Evolutionary conservation across 2,888 invertebrate species (phyloP), one percentile per base, ranked within the genome.

Genomic region (Strigamia crassipes): DNA sequence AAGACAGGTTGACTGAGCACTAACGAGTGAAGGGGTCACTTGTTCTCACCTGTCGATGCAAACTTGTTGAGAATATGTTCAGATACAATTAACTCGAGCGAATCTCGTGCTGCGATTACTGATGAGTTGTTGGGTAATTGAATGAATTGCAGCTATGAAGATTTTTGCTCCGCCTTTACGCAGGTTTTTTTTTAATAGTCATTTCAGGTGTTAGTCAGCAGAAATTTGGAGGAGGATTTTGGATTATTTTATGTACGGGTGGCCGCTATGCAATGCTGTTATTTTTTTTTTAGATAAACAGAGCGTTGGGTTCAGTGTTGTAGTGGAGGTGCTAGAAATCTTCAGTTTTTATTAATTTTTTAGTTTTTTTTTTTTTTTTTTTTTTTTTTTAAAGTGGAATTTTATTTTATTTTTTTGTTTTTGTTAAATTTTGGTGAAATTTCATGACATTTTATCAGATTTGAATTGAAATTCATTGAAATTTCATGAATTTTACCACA

Each of bases 1-100:
- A 61, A 61, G 61, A 61, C 61, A 61, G 61, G 61, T 61, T 61
- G 61, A 61, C 21, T 61, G 61, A 18, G 23, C 61, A 61, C 61
- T 61, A 61, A 61, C 61, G 18, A 61, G 61, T 61, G 61, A 61
- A 61, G 61, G 23, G 61, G 61, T 61, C 61, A 61, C 61, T 21
- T 61, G 61, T 61, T 61, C 61, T 61, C 61, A 61, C 61, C 61
- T 61, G 21, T 61, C 61, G 61, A 21, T 61, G 61, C 61, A 61
- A 61, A 61, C 21, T 21, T 61, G 18, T 61, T 61, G 61, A 46
- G 42, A 61, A 18, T 61, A 18, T 61, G 61, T 23, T 61, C 61
- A 61, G 42, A 46, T 46, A 46, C 42, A 61, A 61, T 61, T 61
- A 61, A 61, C 23, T 34, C 61, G 61, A 61, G 61, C 10, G 61